A percentile compares a stretch with the other conserved stretches of the same genome.
phyloP scores from a whole-genome alignment of 1,140 invertebrate species.

The Eriocheir sinensis region DNA sequence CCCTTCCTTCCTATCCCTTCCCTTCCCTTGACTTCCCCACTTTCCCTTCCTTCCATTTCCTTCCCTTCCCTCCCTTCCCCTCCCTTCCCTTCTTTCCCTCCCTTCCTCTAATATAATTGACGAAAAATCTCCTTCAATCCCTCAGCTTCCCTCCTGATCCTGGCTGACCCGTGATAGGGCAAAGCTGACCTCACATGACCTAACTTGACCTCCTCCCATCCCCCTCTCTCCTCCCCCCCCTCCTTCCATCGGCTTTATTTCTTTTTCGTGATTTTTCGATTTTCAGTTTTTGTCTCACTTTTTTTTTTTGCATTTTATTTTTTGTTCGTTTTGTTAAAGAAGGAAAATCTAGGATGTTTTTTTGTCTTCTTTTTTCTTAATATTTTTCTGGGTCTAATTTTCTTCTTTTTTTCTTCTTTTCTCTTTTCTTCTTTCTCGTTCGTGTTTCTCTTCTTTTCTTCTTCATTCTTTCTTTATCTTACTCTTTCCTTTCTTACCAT shows the following conservation, averaged over 20 bases:
- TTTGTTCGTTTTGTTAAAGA: background rate
- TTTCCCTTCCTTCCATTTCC: background rate
- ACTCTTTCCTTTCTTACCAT: background rate
- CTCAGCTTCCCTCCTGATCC: too few species aligned
- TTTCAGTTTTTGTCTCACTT: background rate
- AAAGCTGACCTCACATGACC: background rate
- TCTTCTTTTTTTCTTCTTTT: background rate
- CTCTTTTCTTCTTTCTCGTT: background rate
- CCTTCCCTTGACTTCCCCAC: too few species aligned
- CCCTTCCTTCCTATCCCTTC: too few species aligned
- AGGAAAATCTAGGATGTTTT: background rate
- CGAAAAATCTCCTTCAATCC: constrained; percentile 18
- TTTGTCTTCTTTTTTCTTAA: background rate
- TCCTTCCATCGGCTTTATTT: background rate
- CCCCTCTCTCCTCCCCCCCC: too few species aligned
- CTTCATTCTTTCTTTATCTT: background rate
- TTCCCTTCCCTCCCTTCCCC: background rate
- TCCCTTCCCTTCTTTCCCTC: background rate
- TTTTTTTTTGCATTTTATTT: background rate
- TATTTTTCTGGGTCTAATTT: background rate
- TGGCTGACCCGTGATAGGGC: too few species aligned
- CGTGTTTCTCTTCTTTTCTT: background rate
- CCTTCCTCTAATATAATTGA: constrained; percentile 27
- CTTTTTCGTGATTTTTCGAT: background rate
- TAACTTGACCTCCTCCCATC: background rate